Base-by-base conservation (phyloP, 1,140 invertebrate species). In the Rhynchophorus ferrugineus region DNA sequence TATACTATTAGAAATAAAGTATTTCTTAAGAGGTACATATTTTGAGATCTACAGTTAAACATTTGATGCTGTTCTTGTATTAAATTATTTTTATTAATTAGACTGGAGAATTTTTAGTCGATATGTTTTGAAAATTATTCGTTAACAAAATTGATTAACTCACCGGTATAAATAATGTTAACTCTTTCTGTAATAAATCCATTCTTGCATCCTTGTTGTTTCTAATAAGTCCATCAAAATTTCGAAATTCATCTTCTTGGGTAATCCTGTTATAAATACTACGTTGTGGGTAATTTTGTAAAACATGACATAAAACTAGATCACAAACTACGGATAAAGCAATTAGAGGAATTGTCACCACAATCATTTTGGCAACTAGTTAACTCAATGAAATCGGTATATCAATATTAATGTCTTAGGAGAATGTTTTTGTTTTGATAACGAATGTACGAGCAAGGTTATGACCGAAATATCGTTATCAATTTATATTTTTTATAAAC, bases 81-180 rank as follows among this genome's bases (percentile, higher is more conserved):
- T n/a, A n/a, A n/a, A n/a, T n/a, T n/a, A n/a, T n/a, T n/a, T n/a
- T n/a, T n/a, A n/a, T n/a, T n/a, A n/a, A n/a, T n/a, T n/a, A n/a
- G n/a, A n/a, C n/a, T n/a, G n/a, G n/a, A n/a, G n/a, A n/a, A n/a
- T n/a, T n/a, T n/a, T n/a, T n/a, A n/a, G n/a, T n/a, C n/a, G n/a
- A n/a, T n/a, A n/a, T n/a, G n/a, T n/a, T n/a, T n/a, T n/a, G n/a
- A n/a, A n/a, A n/a, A n/a, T n/a, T n/a, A n/a, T n/a, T n/a, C n/a
- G n/a, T n/a, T n/a, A n/a, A n/a, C n/a, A n/a, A n/a, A n/a, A n/a
- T n/a, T n/a, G n/a, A n/a, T n/a, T n/a, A 9, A 41, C 38, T 49
- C 16, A 49, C 38, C 35, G 47, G 47, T 13, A 41, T 20, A 34
- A 49, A 49, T 2, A 41, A 11, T 2, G 47, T 49, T 3, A 49